Percentiles rank a stretch among this genome's conserved stretches.
Conservation (phyloP, 1,140 invertebrate species). For the Drosophila chauvacae region DNA sequence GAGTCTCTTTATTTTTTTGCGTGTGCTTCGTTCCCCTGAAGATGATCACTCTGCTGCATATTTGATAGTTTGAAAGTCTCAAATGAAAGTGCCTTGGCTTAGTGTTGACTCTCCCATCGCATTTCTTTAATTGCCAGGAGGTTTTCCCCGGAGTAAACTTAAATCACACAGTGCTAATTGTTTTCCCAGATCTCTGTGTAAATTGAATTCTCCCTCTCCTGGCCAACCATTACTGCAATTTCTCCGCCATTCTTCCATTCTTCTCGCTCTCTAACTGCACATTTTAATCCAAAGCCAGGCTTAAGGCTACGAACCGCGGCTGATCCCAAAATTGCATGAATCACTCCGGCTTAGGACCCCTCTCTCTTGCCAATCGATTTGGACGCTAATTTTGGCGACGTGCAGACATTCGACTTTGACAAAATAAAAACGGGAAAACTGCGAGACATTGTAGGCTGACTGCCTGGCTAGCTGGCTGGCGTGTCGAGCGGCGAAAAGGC, state of each 20-base stretch:
- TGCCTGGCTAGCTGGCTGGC: conserved; percentile 16
- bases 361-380: conserved; percentile 66
- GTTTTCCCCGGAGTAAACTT: conserved; percentile 13
- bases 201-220: conserved; percentile 12
- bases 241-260: conserved; percentile 26
- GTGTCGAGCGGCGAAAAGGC: conserved; percentile 46
- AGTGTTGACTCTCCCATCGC: not conserved
- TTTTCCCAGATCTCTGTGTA: conserved; percentile 29
- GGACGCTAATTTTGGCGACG: conserved; percentile 73
- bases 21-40: conserved; percentile 13
- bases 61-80: conserved; percentile 36
- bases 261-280: conserved; percentile 33
- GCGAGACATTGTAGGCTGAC: conserved; percentile 18
- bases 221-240: conserved; percentile 24
- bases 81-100: conserved; percentile 40
- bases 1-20: conserved; percentile 3
- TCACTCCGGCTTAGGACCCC: conserved; percentile 31
- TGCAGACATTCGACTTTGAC: conserved; percentile 69
- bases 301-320: conserved; percentile 10
- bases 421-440: conserved; percentile 41
- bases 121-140: not conserved
- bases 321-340: conserved; percentile 49
- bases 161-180: conserved; percentile 44
- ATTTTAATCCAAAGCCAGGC: conserved; percentile 40
- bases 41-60: conserved; percentile 28